phyloP scores from a whole-genome alignment of 1,140 invertebrate species.

The Formica selysi region DNA sequence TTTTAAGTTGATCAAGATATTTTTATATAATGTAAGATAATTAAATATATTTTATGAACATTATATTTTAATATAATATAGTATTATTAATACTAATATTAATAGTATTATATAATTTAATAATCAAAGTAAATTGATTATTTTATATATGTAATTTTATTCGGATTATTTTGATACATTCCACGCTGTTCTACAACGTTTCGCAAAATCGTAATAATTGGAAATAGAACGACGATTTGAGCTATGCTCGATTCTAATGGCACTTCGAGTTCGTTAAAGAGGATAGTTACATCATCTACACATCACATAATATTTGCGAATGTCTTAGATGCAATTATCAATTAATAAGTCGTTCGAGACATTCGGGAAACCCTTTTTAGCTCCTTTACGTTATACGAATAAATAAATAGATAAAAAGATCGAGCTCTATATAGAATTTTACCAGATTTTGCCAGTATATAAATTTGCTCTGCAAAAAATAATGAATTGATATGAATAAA shows the following conservation, averaged over 20 bases:
- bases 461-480: constrained; percentile 25
- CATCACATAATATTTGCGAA: constrained; percentile 38
- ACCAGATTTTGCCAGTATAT: not conserved
- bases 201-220: constrained; percentile 32
- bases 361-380: not conserved
- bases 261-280: constrained; percentile 63
- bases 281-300: constrained; percentile 37
- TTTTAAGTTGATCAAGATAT: not conserved
- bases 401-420: not conserved
- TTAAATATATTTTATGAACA: not conserved
- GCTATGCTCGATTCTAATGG: constrained; percentile 66
- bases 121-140: not conserved
- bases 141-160: constrained; percentile 53
- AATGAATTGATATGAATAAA: not conserved
- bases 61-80: not conserved
- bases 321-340: constrained; percentile 14
- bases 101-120: not conserved
- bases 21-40: not conserved
- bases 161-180: constrained; percentile 54
- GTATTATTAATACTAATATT: too few relatives aligned
- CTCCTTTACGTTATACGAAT: not conserved
- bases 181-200: constrained; percentile 46
- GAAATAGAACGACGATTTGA: constrained; percentile 59
- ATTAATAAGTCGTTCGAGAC: constrained; percentile 13
- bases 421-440: constrained; percentile 17